phyloP scores from a whole-genome alignment of 2,888 invertebrate species.

The Chironomus riparius region DNA sequence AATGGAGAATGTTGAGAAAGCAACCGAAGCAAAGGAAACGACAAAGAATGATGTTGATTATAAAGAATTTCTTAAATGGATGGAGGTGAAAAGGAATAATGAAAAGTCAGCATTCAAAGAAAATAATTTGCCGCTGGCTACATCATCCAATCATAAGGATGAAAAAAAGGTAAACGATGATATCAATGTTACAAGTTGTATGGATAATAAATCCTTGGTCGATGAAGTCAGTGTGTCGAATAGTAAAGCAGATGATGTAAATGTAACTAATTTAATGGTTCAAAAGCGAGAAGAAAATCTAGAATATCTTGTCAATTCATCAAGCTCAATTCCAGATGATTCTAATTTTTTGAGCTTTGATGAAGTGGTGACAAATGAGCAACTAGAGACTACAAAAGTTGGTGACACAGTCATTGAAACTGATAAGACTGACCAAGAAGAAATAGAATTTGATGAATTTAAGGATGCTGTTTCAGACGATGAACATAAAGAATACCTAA shows the following conservation, averaged over 20 bases:
- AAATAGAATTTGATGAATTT: conserved; percentile 7
- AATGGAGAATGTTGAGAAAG: not conserved
- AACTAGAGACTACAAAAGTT: too few species aligned
- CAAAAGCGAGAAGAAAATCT: too few species aligned
- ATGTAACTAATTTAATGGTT: not conserved
- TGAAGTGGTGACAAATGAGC: too few species aligned
- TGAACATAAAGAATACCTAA: conserved; percentile 6
- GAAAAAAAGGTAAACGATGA: conserved; percentile 16
- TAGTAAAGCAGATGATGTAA: not conserved
- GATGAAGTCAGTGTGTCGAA: not conserved
- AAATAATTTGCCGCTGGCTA: not conserved
- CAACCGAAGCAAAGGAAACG: not conserved
- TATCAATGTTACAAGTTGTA: not conserved
- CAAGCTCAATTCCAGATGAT: too few species aligned
- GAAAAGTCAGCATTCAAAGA: not conserved
- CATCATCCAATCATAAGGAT: not conserved
- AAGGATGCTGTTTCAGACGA: conserved; percentile 18
- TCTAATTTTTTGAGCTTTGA: too few species aligned
- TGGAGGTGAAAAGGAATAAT: not conserved
- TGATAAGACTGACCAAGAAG: not conserved
- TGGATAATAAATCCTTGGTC: not conserved
- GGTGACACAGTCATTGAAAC: too few species aligned
- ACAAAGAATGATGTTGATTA: conserved; percentile 7
- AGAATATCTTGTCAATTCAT: too few species aligned
- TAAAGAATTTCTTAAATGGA: conserved; percentile 15